Base-by-base conservation (phyloP, 1,140 invertebrate species). In the Lineus longissimus region DNA sequence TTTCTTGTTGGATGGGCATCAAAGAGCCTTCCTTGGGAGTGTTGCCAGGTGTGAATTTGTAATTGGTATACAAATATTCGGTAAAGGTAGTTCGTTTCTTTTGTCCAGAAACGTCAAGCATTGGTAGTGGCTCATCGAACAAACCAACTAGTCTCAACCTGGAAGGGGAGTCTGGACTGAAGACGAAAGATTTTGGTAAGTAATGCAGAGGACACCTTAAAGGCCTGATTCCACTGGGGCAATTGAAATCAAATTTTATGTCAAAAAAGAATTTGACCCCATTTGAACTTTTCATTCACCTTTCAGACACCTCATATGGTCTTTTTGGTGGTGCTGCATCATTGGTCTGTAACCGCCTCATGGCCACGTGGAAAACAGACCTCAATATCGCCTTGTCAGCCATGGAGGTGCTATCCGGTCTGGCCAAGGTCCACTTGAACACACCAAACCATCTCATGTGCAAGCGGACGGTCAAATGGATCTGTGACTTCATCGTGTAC, bases 401-500 rank as follows among this genome's bases (percentile, higher is more conserved):
- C 0, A 83, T 97, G 60, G 95, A 98, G 81, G 86, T 97, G 40
- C 81, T 98, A 0, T 89, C 91, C 17, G 93, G 93, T 22, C 83
- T 97, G 17, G 94, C 94, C 23, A 88, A 78, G 59, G 74, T 80
- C 9, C 65, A 67, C n/a, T 73, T 81, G 36, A 70, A 69, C 19
- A 73, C 73, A 7, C 71, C 76, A 1, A 80, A 78, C 65, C 65
- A 72, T 27, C 62, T 77, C 22, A 81, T 80, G 79, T 79, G 78
- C 64, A 81, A 80, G 83, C 84, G 94, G 73, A 91, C 93, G n/a
- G 92, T 98, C 2, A 94, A 96, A 78, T 95, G 95, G 94, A 87
- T 98, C 59, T 95, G 94, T 82, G 94, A 98, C 84, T 98, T 97
- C 79, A 97, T 99, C 71, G 88, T 91, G 29, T 91, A 90, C 79